phyloP scores from a whole-genome alignment of 1,140 invertebrate species.

The Probaryconus sp. region DNA sequence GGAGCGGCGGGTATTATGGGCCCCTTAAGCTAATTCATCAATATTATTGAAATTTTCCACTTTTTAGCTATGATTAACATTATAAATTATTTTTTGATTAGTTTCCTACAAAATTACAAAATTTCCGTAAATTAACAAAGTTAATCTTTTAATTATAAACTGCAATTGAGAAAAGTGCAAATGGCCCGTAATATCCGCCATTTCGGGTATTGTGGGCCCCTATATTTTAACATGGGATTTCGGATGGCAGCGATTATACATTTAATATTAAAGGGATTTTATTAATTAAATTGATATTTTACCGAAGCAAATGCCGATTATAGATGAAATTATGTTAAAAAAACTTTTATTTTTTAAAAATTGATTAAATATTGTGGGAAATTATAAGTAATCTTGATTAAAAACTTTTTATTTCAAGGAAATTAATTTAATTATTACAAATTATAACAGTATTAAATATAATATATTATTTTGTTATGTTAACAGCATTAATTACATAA shows the following conservation, averaged over 20 bases:
- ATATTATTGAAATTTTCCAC: conserved; percentile 5
- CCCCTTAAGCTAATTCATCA: neutral
- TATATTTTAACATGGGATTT: conserved; percentile 2
- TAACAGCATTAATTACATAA: too few relatives aligned
- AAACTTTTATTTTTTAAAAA: conserved; percentile 6
- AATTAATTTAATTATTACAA: too few relatives aligned
- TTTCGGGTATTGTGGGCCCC: too few relatives aligned
- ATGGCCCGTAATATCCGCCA: neutral
- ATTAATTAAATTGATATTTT: conserved; percentile 17
- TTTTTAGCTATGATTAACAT: neutral
- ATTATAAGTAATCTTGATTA: neutral
- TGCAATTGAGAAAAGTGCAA: neutral
- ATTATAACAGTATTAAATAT: too few relatives aligned
- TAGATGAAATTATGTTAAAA: conserved; percentile 5
- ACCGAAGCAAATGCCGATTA: too few relatives aligned
- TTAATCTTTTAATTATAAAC: conserved; percentile 1
- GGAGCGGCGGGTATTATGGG: conserved; percentile 5
- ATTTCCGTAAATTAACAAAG: too few relatives aligned
- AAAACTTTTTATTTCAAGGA: too few relatives aligned
- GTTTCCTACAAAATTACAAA: neutral
- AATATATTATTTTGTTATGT: too few relatives aligned
- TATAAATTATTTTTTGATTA: neutral
- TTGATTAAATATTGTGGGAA: neutral
- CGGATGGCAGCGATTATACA: conserved; percentile 1
- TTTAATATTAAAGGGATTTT: conserved; percentile 11